A percentile compares a stretch with the other conserved stretches of the same genome.
Conservation (phyloP, 2,113 vertebrate species). For the Lampris megalopsis region DNA sequence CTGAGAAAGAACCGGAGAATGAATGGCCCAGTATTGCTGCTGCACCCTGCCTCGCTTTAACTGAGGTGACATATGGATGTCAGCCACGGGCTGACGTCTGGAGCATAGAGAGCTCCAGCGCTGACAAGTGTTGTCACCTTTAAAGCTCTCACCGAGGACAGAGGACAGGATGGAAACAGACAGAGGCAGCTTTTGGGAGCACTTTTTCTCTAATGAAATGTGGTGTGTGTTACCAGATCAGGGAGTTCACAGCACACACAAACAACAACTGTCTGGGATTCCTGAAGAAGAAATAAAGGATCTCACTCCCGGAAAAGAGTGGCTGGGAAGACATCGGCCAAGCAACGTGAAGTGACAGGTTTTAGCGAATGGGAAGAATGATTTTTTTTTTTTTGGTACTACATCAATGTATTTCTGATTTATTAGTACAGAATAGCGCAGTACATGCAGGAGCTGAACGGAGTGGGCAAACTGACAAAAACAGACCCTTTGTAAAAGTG, state of each 20-base stretch:
- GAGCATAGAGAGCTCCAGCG: conserved; percentile 41
- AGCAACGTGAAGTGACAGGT: background rate
- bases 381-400: conserved; percentile 7
- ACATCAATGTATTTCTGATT: too few relatives aligned
- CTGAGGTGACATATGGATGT: conserved; percentile 62
- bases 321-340: background rate
- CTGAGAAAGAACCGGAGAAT: conserved; percentile 13
- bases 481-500: too few relatives aligned
- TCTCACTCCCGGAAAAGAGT: background rate
- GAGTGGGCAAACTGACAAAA: too few relatives aligned
- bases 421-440: too few relatives aligned
- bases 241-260: background rate
- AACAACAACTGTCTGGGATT: conserved; percentile 12
- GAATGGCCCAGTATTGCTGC: conserved; percentile 25
- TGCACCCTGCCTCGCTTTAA: conserved; percentile 26
- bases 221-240: background rate
- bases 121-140: conserved; percentile 53
- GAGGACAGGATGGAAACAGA: conserved; percentile 27
- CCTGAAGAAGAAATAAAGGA: conserved; percentile 1
- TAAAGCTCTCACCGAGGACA: conserved; percentile 31
- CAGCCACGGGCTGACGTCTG: conserved; percentile 50
- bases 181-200: background rate
- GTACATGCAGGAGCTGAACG: too few relatives aligned
- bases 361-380: conserved; percentile 5
- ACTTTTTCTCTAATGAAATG: conserved; percentile 13